Percentiles rank a stretch among this genome's conserved stretches.
Evolutionary conservation across 2,797 vertebrate genomes (phyloP).

Genomic region (Trichosurus vulpecula): DNA sequence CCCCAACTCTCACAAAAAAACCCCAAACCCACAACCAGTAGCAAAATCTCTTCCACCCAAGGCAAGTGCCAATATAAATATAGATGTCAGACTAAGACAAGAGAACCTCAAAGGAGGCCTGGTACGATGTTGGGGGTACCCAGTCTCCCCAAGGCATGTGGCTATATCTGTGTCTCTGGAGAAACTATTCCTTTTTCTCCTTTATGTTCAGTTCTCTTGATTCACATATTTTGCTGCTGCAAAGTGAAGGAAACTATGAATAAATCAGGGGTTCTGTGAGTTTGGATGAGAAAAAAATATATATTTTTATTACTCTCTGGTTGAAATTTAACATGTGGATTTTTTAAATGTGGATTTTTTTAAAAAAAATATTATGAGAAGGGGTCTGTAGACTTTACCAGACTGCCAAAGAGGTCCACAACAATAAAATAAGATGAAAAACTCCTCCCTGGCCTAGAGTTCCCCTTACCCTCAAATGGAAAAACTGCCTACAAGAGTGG

Average conservation of each 20-base stretch:
- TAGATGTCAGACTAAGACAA: neutral
- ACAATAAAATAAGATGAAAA: neutral
- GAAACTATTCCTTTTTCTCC: neutral
- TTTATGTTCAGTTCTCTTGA: neutral
- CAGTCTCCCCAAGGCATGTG: neutral
- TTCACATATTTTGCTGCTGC: neutral
- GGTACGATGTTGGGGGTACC: neutral
- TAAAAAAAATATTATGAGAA: neutral
- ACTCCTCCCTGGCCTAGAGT: neutral
- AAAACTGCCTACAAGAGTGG: neutral
- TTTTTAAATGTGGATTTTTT: neutral
- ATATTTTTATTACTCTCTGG: neutral
- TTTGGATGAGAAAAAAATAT: neutral
- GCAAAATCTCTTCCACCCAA: neutral
- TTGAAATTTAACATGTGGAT: neutral
- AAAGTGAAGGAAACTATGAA: neutral
- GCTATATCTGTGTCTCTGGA: neutral
- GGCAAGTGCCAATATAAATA: neutral
- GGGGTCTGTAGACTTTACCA: neutral
- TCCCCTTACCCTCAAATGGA: neutral
- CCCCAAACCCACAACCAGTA: neutral
- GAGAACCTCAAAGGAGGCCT: neutral
- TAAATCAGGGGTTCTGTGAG: neutral
- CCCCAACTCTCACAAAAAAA: neutral
- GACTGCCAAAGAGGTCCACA: neutral